Evolutionary conservation across 2,888 invertebrate genomes (phyloP), one percentile per base, ranked within the genome.

Genomic region (Aporophyla nigra): DNA sequence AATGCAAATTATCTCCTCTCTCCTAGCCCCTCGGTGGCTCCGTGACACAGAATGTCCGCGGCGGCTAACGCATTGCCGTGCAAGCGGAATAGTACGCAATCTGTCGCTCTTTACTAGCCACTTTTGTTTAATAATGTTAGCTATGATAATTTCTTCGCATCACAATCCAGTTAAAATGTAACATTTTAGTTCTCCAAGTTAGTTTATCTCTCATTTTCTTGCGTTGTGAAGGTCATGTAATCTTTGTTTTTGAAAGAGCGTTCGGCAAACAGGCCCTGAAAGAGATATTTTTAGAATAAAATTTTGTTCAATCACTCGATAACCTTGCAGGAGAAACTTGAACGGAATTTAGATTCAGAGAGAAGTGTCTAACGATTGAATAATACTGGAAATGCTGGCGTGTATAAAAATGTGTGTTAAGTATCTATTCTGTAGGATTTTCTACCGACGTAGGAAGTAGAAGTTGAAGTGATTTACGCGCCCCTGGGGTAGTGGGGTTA

Each of bases 1-100:
- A 89, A 88, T 88, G 89, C 77, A 88, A 88, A 88, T 87, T 67
- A 84, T 88, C 79, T 87, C 33, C 53, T 76, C 75, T 53, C 58
- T 40, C 49, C 71, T 58, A 40, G 43, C 67, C 71, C 53, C 71
- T 63, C 51, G 49, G 68, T 75, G 59, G 76, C 74, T 83, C 67
- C 87, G 88, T 88, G 89, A 84, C 86, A 76, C 72, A 43, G 85
- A 85, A 81, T 80, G 80, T 79, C 74, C 66, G 80, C 67, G 66
- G 65, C 75, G 82, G 82, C 85, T 87, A 80, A 82, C 78, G 77
- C 71, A 65, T 69, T 46, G 59, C 63, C 76, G 56, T 78, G 78
- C 77, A 76, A 71, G 71, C 84, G 78, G 85, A 81, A 80, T 84
- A 74, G 76, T 82, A 68, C 82, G 73, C 86, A 82, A 71, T 85